These are phyloP conservation scores for Carpatolechia fugitivella DNA, from an alignment of 2,888 invertebrate genomes.

Conservation along the genomic window DNA sequence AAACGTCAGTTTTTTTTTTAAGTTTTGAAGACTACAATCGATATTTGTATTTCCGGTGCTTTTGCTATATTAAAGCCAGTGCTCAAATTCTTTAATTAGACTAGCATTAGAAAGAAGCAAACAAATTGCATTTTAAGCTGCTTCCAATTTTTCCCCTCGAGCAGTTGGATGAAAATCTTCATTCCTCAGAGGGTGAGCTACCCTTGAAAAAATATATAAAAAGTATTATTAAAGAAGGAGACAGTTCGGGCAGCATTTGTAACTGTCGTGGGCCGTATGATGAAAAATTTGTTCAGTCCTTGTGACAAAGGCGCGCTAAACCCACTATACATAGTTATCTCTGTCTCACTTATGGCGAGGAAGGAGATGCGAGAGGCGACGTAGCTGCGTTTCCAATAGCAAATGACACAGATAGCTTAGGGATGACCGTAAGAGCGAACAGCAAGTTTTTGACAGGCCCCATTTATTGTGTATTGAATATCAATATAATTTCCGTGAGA, in stretches of 20 bases:
- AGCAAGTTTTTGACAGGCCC: constrained; percentile 78
- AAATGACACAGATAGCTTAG: constrained; percentile 79
- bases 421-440: constrained; percentile 80
- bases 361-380: constrained; percentile 45
- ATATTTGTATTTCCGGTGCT: constrained; percentile 21
- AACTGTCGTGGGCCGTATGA: constrained; percentile 79
- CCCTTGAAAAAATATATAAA: constrained; percentile 74
- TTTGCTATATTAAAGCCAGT: constrained; percentile 1
- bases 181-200: constrained; percentile 69
- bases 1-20: too few species aligned
- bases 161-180: constrained; percentile 70
- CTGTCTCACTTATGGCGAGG: constrained; percentile 45
- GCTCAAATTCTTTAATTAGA: constrained; percentile 45
- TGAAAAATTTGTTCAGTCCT: constrained; percentile 80
- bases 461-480: constrained; percentile 80
- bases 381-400: constrained; percentile 72
- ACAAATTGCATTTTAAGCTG: constrained; percentile 71
- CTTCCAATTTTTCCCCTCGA: constrained; percentile 61
- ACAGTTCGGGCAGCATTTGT: constrained; percentile 79
- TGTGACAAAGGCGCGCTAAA: constrained; percentile 76
- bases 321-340: constrained; percentile 65
- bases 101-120: constrained; percentile 51
- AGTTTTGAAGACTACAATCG: too few species aligned
- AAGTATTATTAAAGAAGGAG: constrained; percentile 80
- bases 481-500: constrained; percentile 79